These are phyloP conservation scores for Blastobasis lacticolella DNA, from an alignment of 2,888 invertebrate species.

Conservation along the genomic window DNA sequence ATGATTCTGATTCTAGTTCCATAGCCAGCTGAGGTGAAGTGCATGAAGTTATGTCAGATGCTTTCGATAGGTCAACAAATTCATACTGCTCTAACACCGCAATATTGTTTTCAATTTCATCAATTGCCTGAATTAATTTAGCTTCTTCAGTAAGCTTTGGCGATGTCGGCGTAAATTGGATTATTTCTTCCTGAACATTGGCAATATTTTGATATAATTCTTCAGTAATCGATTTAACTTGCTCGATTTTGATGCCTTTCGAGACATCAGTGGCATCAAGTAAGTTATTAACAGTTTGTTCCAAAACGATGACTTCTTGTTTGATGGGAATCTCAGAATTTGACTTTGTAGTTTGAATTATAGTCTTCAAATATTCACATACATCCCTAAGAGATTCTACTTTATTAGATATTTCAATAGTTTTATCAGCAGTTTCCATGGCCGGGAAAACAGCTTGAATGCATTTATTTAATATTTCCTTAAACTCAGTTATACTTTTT, in stretches of 20 bases:
- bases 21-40: conserved; percentile 32
- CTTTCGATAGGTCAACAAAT: conserved; percentile 45
- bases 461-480: conserved; percentile 44
- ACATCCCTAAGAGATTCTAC: conserved; percentile 38
- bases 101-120: conserved; percentile 50
- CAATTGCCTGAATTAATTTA: conserved; percentile 44
- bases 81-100: conserved; percentile 52
- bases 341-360: conserved; percentile 30
- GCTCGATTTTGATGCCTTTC: conserved; percentile 38
- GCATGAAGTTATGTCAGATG: conserved; percentile 39
- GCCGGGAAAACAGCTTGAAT: conserved; percentile 43
- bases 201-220: conserved; percentile 42
- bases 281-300: conserved; percentile 33
- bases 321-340: conserved; percentile 11
- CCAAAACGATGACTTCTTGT: conserved; percentile 27
- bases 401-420: conserved; percentile 47
- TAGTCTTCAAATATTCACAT: conserved; percentile 40
- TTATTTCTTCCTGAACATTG: conserved; percentile 46
- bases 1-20: conserved; percentile 41
- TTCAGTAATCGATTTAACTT: conserved; percentile 44
- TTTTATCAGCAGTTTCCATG: conserved; percentile 39
- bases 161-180: conserved; percentile 36
- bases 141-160: conserved; percentile 37
- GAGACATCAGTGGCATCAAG: conserved; percentile 39
- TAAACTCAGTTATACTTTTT: conserved; percentile 43